Evolutionary conservation across 2,888 invertebrate species (phyloP).

Genomic region (Odontocolon sp.): DNA sequence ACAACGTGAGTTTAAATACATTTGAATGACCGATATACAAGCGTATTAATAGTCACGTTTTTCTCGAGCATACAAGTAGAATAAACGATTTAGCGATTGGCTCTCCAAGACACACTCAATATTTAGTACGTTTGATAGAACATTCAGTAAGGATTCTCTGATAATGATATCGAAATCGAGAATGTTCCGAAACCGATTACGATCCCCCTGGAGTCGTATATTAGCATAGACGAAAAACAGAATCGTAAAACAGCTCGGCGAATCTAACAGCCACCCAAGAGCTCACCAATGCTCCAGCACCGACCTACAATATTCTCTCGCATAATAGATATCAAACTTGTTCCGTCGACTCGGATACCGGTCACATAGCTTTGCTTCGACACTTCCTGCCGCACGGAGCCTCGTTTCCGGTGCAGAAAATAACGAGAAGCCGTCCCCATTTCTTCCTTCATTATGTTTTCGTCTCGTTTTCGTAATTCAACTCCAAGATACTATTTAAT

Average conservation of each 20-base stretch:
- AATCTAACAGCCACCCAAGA: conserved; percentile 6
- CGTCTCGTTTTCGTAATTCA: not conserved
- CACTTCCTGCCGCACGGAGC: too few relatives aligned
- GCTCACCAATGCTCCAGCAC: not conserved
- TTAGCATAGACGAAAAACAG: conserved; percentile 76
- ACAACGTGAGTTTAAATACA: too few relatives aligned
- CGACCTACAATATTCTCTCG: not conserved
- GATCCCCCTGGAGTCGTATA: conserved; percentile 65
- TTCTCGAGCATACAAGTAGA: not conserved
- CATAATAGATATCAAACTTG: not conserved
- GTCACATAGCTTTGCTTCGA: too few relatives aligned
- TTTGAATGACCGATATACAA: too few relatives aligned
- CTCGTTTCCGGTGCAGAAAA: too few relatives aligned
- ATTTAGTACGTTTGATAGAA: not conserved
- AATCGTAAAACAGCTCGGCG: conserved; percentile 68
- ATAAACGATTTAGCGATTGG: conserved; percentile 26
- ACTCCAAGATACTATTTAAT: not conserved
- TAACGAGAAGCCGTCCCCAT: not conserved
- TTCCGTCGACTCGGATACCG: too few relatives aligned
- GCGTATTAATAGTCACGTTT: conserved; percentile 16
- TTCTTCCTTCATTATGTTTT: not conserved
- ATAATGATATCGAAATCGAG: not conserved
- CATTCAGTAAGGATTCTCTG: not conserved
- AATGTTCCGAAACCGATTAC: conserved; percentile 51
- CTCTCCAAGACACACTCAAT: not conserved